Conservation (phyloP, 2,797 vertebrate species). For the Falco columbarius region DNA sequence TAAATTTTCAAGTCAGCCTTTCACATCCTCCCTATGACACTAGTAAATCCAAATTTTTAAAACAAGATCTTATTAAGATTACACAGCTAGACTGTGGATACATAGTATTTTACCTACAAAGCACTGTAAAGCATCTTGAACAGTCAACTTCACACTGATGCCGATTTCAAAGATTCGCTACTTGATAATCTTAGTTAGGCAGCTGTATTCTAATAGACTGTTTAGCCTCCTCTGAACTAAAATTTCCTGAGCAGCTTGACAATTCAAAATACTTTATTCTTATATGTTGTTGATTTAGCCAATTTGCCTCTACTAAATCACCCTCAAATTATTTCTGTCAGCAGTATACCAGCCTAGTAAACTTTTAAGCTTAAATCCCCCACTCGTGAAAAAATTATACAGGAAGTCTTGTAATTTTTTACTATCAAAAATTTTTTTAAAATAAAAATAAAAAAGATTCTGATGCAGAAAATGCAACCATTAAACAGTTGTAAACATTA, state of each 20-base stretch:
- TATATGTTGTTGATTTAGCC: background rate
- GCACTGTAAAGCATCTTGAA: background rate
- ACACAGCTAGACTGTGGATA: background rate
- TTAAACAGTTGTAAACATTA: background rate
- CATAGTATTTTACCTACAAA: background rate
- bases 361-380: background rate
- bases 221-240: background rate
- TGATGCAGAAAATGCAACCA: background rate
- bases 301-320: background rate
- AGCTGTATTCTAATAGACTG: background rate
- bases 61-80: slow-evolving; percentile 48
- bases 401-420: background rate
- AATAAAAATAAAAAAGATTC: background rate
- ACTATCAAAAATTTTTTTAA: background rate
- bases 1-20: slow-evolving; percentile 2
- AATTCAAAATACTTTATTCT: slow-evolving; percentile 1
- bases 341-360: background rate
- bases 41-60: slow-evolving; percentile 11
- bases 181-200: slow-evolving; percentile 12
- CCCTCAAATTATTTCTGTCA: background rate
- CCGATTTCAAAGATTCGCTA: background rate
- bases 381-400: background rate
- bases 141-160: background rate
- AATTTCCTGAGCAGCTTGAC: background rate
- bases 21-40: background rate